Evolutionary conservation across 2,888 invertebrate genomes (phyloP), one percentile per base, ranked within the genome.

Genomic region (Ceriagrion tenellum): DNA sequence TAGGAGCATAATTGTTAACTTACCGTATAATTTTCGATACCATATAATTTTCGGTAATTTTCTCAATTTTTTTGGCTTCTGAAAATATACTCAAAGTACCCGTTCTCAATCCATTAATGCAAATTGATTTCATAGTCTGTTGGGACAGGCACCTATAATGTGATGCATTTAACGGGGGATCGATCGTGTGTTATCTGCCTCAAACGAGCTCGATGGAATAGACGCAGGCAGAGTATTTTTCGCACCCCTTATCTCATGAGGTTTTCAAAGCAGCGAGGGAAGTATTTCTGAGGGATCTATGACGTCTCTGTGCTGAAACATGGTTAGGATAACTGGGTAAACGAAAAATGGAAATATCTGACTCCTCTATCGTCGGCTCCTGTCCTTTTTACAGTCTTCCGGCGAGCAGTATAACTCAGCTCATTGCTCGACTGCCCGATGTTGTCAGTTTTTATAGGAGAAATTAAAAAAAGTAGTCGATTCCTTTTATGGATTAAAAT

Each of bases 1-100:
- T 40, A 93, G 74, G 93, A 69, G 69, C 47, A 74, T 93, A 93
- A 93, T 93, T 93, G 69, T 93, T 93, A 69, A 35, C 40, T 93
- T 16, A 40, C 55, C 13, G 30, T n/a, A n/a, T n/a, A n/a, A n/a
- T n/a, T n/a, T n/a, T 47, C 93, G 40, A 93, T 93, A 93, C 40
- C 26, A 47, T 93, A 93, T 93, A 69, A 93, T 93, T 93, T 93
- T 47, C 26, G 69, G 47, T 59, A 40, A 74, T 93, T 93, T 93
- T 93, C 40, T 93, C 40, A 12, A 81, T 93, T 93, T 93, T 59
- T 93, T 93, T 40, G 40, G 69, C 74, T 93, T 69, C 74, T 69
- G 69, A 93, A 69, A 93, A 47, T 20, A 69, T 40, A 6, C n/a
- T 47, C 26, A 55, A 18, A 55, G 93, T 20, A 63, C 47, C 47